Base-by-base conservation (phyloP, 2,113 vertebrate genomes). In the Cichladusa arquata region DNA sequence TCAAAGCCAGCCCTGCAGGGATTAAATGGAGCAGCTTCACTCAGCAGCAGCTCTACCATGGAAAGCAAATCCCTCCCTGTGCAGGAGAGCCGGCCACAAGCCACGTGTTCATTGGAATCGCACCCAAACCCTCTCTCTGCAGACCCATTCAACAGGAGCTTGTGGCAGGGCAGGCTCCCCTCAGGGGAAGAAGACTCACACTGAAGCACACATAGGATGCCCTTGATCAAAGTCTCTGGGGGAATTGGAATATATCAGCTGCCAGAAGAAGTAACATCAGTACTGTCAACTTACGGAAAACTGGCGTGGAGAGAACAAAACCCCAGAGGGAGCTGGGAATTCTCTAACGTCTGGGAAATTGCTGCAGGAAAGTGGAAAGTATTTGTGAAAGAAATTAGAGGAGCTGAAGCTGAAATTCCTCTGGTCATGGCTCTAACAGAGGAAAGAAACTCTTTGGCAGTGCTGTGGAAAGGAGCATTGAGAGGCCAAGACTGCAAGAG, bases 281-380 rank as follows among this genome's bases (percentile, higher is more conserved):
- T 5, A 8, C 34, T 44, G 50, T 47, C 28, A 9, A 28, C 17
- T 83, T 33, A 38, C 1, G n/a, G 83, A 95, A 93, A 92, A 44
- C 70, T 81, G 94, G 50, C 5, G 0, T 19, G 76, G 72, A 67
- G 78, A 58, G 85, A 93, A 60, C 3, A 2, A 78, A 88, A 33
- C 24, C 77, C 88, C 88, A 19, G 19, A 83, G 87, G 87, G 90
- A 92, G 5, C 54, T 77, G 74, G 74, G 85, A 90, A 93, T 90
- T 88, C 90, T 93, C 61, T 71, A 70, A 73, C 5, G 51, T 84
- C 92, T 95, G 92, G 83, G 87, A 94, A 96, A 90, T 51, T 86
- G 82, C 92, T 81, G 80, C 70, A 74, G 74, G 42, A 86, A 93
- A 86, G 88, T 1, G 15, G 93, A 90, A 95, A 96, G 50, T 71